Percentiles rank a stretch among this genome's conserved stretches.
Conservation (phyloP, 2,113 vertebrate genomes). For the Calidris pugnax region DNA sequence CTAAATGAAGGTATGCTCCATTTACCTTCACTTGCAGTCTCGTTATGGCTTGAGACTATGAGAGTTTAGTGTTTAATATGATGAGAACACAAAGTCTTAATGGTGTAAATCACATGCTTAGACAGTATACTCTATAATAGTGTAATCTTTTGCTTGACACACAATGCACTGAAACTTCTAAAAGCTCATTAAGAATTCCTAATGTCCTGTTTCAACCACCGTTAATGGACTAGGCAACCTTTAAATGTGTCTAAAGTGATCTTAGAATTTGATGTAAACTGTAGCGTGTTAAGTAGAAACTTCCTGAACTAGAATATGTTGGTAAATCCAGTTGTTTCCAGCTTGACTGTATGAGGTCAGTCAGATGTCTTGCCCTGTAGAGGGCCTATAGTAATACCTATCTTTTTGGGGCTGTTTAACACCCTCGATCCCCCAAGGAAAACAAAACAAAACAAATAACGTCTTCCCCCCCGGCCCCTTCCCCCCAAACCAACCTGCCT, state of each 20-base stretch:
- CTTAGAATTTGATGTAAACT: background rate
- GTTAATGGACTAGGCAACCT: background rate
- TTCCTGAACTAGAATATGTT: background rate
- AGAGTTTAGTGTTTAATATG: background rate
- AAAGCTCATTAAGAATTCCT: background rate
- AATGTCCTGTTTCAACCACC: background rate
- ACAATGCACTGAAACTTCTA: background rate
- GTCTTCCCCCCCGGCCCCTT: background rate
- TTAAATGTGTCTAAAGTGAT: background rate
- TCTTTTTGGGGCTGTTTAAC: background rate
- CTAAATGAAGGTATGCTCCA: constrained; percentile 43
- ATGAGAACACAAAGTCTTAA: background rate
- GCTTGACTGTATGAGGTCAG: background rate
- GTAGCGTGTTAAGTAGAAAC: background rate
- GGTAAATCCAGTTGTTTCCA: background rate
- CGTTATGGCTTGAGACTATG: background rate
- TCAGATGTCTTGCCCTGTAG: background rate
- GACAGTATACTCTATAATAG: background rate
- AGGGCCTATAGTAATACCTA: background rate
- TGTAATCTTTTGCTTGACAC: background rate
- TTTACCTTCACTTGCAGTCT: constrained; percentile 29
- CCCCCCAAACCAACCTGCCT: too few species aligned
- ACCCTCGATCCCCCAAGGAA: accelerated
- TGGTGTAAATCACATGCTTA: background rate
- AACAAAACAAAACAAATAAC: background rate